Evolutionary conservation across 2,888 invertebrate genomes (phyloP), one percentile per base, ranked within the genome.

Genomic region (Ochlodes sylvanus): DNA sequence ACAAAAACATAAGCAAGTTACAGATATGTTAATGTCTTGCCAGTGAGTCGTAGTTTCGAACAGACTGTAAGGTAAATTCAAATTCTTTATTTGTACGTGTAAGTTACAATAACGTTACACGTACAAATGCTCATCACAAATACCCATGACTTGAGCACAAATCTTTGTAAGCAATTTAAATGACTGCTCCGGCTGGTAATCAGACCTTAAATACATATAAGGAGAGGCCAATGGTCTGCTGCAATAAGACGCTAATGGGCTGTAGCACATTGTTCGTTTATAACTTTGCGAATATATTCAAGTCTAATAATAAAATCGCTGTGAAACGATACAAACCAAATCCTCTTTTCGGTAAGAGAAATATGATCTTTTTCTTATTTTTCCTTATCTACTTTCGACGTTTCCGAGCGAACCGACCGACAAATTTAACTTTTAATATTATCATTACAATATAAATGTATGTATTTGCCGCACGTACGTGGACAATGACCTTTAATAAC

Each of bases 361-460:
- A 67, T 55, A 67, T 67, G 61, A 47, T 56, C 44, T 56, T 55
- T 67, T 54, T n/a, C 52, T 21, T 12, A 38, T 41, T 67, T 66
- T 67, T 67, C 67, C 61, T 67, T 61, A 61, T 67, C 67, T 50
- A 41, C 42, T 44, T 66, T 44, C 44, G 17, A 17, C 12, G 17
- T 54, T 44, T 17, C 19, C 52, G 52, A 38, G 32, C 47, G 47
- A n/a, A n/a, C n/a, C n/a, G n/a, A n/a, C n/a, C 47, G 34, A 41
- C 19, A 15, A 32, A n/a, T 19, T 41, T 60, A 19, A 44, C 12
- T 34, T 66, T 42, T 32, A 47, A 65, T 65, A 66, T 67, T 61
- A 12, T 19, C 12, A 50, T 19, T 19, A 50, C 50, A 44, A 15
- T 15, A 44, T 15, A 44, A 44, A 44, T 15, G 44, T 15, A 44